A percentile compares a stretch with the other conserved stretches of the same genome.
phyloP scores from a whole-genome alignment of 2,113 vertebrate species.

The Psilopsiagon aymara region DNA sequence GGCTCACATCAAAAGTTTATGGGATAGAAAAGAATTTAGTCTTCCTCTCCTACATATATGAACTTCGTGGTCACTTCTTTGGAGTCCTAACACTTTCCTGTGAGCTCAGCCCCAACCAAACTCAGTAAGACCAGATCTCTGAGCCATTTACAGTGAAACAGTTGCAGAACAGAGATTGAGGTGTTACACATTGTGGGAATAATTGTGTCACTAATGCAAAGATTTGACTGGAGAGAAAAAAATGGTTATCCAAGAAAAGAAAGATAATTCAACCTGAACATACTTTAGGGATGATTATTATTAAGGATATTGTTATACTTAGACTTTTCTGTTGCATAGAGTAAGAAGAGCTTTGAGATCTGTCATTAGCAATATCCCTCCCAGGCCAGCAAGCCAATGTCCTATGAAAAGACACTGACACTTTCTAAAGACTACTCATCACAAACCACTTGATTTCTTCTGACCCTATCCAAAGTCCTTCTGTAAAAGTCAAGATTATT shows the following conservation, averaged over 20 bases:
- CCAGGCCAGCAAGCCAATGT: not conserved
- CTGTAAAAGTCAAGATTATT: not conserved
- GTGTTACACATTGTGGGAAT: accelerated
- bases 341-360: not conserved
- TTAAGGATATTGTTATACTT: not conserved
- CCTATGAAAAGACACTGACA: not conserved
- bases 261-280: not conserved
- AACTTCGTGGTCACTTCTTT: not conserved
- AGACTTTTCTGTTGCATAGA: not conserved
- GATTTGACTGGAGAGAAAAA: not conserved
- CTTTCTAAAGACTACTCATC: not conserved
- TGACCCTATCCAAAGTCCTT: not conserved
- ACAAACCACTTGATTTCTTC: not conserved
- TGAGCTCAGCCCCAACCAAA: not conserved
- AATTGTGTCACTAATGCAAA: not conserved
- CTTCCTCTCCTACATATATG: not conserved
- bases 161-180: not conserved
- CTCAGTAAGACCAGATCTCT: not conserved
- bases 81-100: not conserved
- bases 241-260: not conserved
- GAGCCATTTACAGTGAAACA: not conserved
- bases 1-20: not conserved
- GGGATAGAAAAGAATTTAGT: not conserved
- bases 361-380: not conserved
- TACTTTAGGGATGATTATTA: not conserved